Conservation (phyloP, 1,140 invertebrate genomes). For the Danaus plexippus region DNA sequence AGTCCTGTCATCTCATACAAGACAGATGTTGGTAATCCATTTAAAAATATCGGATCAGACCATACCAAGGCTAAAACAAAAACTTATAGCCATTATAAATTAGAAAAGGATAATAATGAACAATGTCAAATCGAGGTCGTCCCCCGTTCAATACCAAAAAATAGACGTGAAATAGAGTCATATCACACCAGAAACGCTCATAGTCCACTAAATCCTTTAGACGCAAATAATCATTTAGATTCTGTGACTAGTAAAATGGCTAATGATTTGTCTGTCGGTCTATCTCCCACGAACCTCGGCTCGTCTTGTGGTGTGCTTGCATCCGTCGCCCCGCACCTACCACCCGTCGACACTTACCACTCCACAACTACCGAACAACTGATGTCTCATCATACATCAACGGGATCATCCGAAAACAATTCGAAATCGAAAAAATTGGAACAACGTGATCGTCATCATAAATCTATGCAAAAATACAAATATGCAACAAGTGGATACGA, state of each 20-base stretch:
- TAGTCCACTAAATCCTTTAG: slow-evolving; percentile 39
- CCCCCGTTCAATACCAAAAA: not conserved
- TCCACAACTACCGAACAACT: slow-evolving; percentile 18
- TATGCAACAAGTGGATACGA: slow-evolving; percentile 27
- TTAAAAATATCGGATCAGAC: no score
- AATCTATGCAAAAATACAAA: slow-evolving; percentile 22
- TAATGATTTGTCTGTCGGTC: slow-evolving; percentile 67
- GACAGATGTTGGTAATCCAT: no score
- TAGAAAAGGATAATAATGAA: slow-evolving; percentile 3
- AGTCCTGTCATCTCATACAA: no score
- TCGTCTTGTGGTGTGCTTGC: slow-evolving; percentile 54
- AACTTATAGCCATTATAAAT: no score
- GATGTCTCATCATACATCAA: no score
- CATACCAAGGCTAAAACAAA: no score
- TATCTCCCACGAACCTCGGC: slow-evolving; percentile 59
- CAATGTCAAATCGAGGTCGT: not conserved
- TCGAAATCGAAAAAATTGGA: slow-evolving; percentile 12
- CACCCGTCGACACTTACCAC: slow-evolving; percentile 34
- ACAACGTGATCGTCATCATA: slow-evolving; percentile 20
- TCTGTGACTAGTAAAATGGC: slow-evolving; percentile 54
- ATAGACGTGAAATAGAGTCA: no score
- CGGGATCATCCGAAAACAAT: not conserved
- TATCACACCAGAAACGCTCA: slow-evolving; percentile 40
- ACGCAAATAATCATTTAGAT: slow-evolving; percentile 44
- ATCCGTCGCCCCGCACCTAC: slow-evolving; percentile 47